Percentiles rank a stretch among this genome's conserved stretches.
phyloP scores from a whole-genome alignment of 2,888 invertebrate species.

The Sphaerophoria rueppellii region DNA sequence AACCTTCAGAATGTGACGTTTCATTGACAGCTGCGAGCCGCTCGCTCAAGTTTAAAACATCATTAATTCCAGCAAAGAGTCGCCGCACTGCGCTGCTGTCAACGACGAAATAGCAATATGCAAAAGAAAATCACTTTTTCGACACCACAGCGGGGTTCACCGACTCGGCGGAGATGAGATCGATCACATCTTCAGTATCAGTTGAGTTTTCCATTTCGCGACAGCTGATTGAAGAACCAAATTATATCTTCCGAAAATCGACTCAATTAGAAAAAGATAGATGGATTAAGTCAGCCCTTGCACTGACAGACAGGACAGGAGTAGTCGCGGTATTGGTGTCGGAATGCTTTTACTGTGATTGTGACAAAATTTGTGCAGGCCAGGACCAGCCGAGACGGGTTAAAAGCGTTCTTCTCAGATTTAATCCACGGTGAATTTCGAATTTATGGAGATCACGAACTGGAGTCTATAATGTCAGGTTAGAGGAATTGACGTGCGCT shows the following conservation, averaged over 20 bases:
- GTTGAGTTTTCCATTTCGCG: no score
- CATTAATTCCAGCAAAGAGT: background rate
- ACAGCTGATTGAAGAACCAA: slow-evolving; percentile 38
- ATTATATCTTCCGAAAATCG: slow-evolving; percentile 68
- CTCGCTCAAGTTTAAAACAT: slow-evolving; percentile 41
- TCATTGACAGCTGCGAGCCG: slow-evolving; percentile 43
- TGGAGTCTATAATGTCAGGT: slow-evolving; percentile 64
- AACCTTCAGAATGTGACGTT: slow-evolving; percentile 59
- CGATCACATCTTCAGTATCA: slow-evolving; percentile 42
- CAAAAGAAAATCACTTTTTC: slow-evolving; percentile 64
- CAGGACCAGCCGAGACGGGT: slow-evolving; percentile 1
- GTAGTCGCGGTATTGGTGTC: slow-evolving; percentile 53
- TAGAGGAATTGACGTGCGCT: slow-evolving; percentile 41
- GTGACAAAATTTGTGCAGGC: background rate
- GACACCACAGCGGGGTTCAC: slow-evolving; percentile 50
- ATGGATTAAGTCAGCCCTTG: slow-evolving; percentile 64
- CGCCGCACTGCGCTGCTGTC: slow-evolving; percentile 15
- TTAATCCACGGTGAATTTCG: slow-evolving; percentile 36
- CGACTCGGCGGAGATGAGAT: background rate
- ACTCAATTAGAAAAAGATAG: slow-evolving; percentile 49
- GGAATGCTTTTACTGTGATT: background rate
- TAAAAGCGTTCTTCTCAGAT: slow-evolving; percentile 36
- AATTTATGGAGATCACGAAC: slow-evolving; percentile 72
- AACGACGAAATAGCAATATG: background rate
- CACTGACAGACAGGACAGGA: slow-evolving; percentile 66